Conservation (phyloP, 2,113 vertebrate species). For the Fulica atra region DNA sequence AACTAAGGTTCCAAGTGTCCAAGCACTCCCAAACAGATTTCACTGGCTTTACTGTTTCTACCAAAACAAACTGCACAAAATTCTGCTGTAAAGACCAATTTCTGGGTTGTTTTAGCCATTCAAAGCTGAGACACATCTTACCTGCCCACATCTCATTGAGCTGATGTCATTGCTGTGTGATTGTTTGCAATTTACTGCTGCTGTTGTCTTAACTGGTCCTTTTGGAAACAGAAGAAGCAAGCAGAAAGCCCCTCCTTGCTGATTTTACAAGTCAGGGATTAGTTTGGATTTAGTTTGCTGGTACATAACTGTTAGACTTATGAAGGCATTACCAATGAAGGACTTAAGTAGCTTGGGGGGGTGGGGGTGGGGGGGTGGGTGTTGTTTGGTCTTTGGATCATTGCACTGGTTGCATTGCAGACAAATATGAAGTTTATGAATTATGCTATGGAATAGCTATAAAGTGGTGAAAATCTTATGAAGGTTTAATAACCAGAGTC, state of each 20-base stretch:
- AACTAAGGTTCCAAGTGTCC: slow-evolving; percentile 61
- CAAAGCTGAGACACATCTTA: slow-evolving; percentile 64
- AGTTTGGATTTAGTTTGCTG: slow-evolving; percentile 70
- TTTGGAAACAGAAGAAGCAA: slow-evolving; percentile 35
- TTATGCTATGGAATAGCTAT: slow-evolving; percentile 61
- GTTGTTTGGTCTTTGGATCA: neutral
- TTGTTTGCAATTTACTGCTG: slow-evolving; percentile 76
- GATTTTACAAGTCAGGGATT: slow-evolving; percentile 60
- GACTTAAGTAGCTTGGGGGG: slow-evolving; percentile 22
- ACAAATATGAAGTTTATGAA: slow-evolving; percentile 59
- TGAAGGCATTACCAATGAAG: slow-evolving; percentile 73
- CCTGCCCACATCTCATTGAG: slow-evolving; percentile 73
- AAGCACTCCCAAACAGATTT: slow-evolving; percentile 39
- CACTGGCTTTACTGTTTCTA: slow-evolving; percentile 72
- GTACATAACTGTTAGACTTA: slow-evolving; percentile 71
- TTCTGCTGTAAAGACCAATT: slow-evolving; percentile 73
- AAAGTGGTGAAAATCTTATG: slow-evolving; percentile 64
- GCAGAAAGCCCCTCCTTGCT: slow-evolving; percentile 36
- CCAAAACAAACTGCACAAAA: slow-evolving; percentile 50
- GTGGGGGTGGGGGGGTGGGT: neutral
- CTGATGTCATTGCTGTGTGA: slow-evolving; percentile 67
- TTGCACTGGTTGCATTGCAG: slow-evolving; percentile 70
- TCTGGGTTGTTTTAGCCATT: slow-evolving; percentile 49
- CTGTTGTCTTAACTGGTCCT: slow-evolving; percentile 74
- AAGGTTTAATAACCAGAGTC: slow-evolving; percentile 60